These are phyloP conservation scores for Notodonta ziczac DNA, from an alignment of 2,888 invertebrate species.

Conservation along the genomic window DNA sequence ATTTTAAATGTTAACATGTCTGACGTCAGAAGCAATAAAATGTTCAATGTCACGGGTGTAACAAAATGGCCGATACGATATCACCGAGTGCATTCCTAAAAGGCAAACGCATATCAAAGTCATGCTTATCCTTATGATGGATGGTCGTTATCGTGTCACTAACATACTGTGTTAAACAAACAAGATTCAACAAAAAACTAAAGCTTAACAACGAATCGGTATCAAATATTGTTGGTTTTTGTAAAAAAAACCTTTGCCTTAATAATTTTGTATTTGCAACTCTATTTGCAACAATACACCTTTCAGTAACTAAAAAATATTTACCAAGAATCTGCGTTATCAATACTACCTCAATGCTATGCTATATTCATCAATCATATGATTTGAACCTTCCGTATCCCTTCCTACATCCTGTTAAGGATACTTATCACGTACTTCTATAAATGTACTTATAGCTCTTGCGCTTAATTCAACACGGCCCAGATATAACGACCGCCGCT, in stretches of 20 bases:
- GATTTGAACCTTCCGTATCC: not conserved
- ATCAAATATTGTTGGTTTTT: too few species aligned
- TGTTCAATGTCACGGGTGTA: constrained; percentile 6
- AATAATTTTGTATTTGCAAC: too few species aligned
- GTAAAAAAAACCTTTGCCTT: too few species aligned
- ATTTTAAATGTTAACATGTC: not conserved
- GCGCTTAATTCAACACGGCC: constrained; percentile 60
- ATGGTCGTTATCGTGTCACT: constrained; percentile 24
- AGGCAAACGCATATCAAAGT: constrained; percentile 21
- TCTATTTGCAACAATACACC: not conserved
- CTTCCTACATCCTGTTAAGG: not conserved
- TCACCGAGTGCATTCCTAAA: constrained; percentile 21
- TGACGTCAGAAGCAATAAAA: constrained; percentile 1
- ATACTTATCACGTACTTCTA: not conserved
- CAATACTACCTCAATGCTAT: not conserved
- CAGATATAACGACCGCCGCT: constrained; percentile 43
- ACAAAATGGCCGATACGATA: constrained; percentile 25
- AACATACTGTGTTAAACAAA: not conserved
- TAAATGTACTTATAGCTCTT: constrained; percentile 31
- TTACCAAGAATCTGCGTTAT: not conserved
- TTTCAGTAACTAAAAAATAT: not conserved
- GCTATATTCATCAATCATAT: not conserved
- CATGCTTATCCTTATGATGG: constrained; percentile 19
- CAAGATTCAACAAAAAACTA: too few species aligned
- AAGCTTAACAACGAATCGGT: too few species aligned